phyloP scores from a whole-genome alignment of 1,140 invertebrate species.

The Lanistes nyassanus region DNA sequence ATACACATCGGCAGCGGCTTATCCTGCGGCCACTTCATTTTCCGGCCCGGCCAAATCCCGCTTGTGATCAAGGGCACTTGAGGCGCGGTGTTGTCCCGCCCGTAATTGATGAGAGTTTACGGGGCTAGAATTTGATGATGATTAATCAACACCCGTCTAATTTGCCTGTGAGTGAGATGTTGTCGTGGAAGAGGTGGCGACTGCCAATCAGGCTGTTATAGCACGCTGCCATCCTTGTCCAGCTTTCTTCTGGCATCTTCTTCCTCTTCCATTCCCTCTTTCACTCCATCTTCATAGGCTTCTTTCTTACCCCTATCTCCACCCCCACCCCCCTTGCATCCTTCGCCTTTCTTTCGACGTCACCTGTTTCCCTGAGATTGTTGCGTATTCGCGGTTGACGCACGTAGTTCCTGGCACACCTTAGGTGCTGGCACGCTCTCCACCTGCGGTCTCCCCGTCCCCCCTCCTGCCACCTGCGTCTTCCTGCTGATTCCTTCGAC shows the following conservation, averaged over 20 bases:
- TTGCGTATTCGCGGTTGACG: background rate
- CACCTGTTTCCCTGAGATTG: background rate
- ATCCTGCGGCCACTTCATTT: constrained; percentile 6
- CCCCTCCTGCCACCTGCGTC: background rate
- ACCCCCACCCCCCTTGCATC: background rate
- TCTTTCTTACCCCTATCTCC: background rate
- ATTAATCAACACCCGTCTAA: constrained; percentile 24
- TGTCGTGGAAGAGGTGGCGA: constrained; percentile 20
- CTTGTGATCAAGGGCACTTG: constrained; percentile 19
- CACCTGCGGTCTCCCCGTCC: background rate
- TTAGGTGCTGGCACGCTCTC: background rate
- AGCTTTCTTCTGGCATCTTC: background rate
- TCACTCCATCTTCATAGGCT: background rate
- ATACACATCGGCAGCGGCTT: constrained; percentile 5
- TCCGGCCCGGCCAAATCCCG: background rate
- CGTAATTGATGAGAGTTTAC: constrained; percentile 19
- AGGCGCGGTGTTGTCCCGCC: constrained; percentile 19
- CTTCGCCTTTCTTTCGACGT: background rate
- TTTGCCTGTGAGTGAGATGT: background rate
- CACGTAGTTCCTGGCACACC: background rate
- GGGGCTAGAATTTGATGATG: constrained; percentile 22
- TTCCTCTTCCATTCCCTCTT: constrained; percentile 2
- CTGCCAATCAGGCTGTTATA: constrained; percentile 16
- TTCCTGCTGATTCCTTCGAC: background rate
- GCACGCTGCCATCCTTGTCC: too few species aligned